Evolutionary conservation across 2,113 vertebrate genomes (phyloP), one percentile per base, ranked within the genome.

Genomic region (Hyla sarda): DNA sequence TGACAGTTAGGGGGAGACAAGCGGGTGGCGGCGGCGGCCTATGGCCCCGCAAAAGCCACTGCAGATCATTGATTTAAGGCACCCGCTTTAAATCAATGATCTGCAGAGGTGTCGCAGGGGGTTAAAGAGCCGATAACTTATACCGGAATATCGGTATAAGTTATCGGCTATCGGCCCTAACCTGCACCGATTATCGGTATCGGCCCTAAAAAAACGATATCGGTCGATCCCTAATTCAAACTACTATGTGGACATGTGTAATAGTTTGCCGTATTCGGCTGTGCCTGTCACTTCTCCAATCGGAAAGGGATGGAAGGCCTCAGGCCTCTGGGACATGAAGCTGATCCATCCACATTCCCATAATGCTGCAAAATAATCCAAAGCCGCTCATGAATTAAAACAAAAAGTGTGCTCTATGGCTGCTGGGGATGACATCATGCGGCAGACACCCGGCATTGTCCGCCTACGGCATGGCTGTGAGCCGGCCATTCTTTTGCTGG

Each of bases 181-280:
- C n/a, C n/a, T n/a, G n/a, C n/a, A n/a, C n/a, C n/a, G n/a, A n/a
- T n/a, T n/a, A n/a, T n/a, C n/a, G n/a, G n/a, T n/a, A n/a, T n/a
- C n/a, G n/a, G n/a, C n/a, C n/a, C n/a, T n/a, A n/a, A n/a, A n/a
- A n/a, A n/a, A n/a, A n/a, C n/a, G n/a, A n/a, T n/a, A n/a, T n/a
- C n/a, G n/a, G n/a, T n/a, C n/a, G n/a, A n/a, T n/a, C n/a, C n/a
- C n/a, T n/a, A n/a, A n/a, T n/a, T n/a, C n/a, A n/a, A n/a, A n/a
- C n/a, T n/a, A n/a, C n/a, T n/a, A n/a, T n/a, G 90, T 92, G 58
- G 90, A 90, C 88, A 91, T 85, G 52, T 88, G 82, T 88, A 86
- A 89, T 91, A 92, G 90, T 90, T 93, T 90, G 91, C 86, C 85
- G 88, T 93, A 94, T 93, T 91, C 93, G 90, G 89, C 92, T 93